Evolutionary conservation across 2,888 invertebrate species (phyloP).

Genomic region (Agelastica alni): DNA sequence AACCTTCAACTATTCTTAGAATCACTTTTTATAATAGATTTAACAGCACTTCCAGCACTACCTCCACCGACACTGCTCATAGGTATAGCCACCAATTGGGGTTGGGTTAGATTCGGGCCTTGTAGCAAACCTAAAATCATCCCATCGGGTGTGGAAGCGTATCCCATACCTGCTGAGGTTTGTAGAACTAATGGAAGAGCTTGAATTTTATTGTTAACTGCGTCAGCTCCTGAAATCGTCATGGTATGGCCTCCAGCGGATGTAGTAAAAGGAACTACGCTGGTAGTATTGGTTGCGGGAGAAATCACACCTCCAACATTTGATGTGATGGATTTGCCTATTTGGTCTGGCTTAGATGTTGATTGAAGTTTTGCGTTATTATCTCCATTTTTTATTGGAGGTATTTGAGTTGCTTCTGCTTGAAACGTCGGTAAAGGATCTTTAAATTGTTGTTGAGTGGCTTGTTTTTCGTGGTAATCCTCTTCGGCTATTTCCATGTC

Average conservation of each 20-base stretch:
- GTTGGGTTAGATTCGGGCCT: slow-evolving; percentile 33
- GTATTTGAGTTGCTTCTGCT: background rate
- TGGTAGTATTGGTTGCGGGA: background rate
- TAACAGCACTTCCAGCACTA: background rate
- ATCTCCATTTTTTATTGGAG: background rate
- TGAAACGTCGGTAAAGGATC: slow-evolving; percentile 3
- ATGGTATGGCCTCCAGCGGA: background rate
- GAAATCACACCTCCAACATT: background rate
- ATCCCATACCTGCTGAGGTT: slow-evolving; percentile 37
- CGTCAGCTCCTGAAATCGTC: background rate
- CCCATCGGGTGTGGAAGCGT: slow-evolving; percentile 39
- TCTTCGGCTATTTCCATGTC: slow-evolving; percentile 35
- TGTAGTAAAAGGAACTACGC: background rate
- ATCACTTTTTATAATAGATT: no score
- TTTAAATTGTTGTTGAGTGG: background rate
- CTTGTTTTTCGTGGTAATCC: no score
- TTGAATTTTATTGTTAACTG: slow-evolving; percentile 24
- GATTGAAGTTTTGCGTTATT: background rate
- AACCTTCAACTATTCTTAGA: no score
- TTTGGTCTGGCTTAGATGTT: background rate
- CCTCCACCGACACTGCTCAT: slow-evolving; percentile 10
- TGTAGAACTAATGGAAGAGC: slow-evolving; percentile 39
- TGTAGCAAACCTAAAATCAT: slow-evolving; percentile 40
- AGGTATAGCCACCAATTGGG: slow-evolving; percentile 40
- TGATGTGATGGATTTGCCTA: background rate